phyloP scores from a whole-genome alignment of 2,113 vertebrate genomes.

The Lepisosteus oculatus region DNA sequence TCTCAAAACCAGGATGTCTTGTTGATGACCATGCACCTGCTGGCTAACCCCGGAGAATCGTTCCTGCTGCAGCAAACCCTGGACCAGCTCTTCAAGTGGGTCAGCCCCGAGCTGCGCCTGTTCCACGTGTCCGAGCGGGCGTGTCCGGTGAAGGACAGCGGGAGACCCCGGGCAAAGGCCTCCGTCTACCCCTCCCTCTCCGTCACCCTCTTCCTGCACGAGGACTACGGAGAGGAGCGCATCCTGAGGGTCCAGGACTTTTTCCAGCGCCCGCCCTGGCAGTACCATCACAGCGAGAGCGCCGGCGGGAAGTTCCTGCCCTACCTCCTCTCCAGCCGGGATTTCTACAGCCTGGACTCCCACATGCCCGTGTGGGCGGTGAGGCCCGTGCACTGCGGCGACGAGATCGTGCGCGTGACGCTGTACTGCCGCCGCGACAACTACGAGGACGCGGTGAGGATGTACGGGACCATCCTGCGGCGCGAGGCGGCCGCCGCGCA shows the following conservation, averaged over 20 bases:
- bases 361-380: slow-evolving; percentile 90
- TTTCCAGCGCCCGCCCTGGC: slow-evolving; percentile 84
- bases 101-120: slow-evolving; percentile 72
- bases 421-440: slow-evolving; percentile 83
- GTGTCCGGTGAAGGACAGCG: slow-evolving; percentile 49
- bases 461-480: slow-evolving; percentile 85
- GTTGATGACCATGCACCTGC: slow-evolving; percentile 80
- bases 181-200: slow-evolving; percentile 78
- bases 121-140: slow-evolving; percentile 84
- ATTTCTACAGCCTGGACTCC: slow-evolving; percentile 80
- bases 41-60: slow-evolving; percentile 73
- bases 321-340: slow-evolving; percentile 60
- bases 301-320: slow-evolving; percentile 32
- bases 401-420: slow-evolving; percentile 80
- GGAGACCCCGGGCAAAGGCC: slow-evolving; percentile 44
- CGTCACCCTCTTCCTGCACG: slow-evolving; percentile 81
- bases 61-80: slow-evolving; percentile 77
- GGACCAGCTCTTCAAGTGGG: slow-evolving; percentile 72
- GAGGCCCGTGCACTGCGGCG: slow-evolving; percentile 69
- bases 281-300: slow-evolving; percentile 63
- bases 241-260: slow-evolving; percentile 77
- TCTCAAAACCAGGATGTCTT: slow-evolving; percentile 46
- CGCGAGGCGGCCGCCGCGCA: slow-evolving; percentile 66
- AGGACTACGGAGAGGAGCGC: slow-evolving; percentile 76
- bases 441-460: slow-evolving; percentile 79